Conservation (phyloP, 2,113 vertebrate genomes). For the Syngnathus floridae region DNA sequence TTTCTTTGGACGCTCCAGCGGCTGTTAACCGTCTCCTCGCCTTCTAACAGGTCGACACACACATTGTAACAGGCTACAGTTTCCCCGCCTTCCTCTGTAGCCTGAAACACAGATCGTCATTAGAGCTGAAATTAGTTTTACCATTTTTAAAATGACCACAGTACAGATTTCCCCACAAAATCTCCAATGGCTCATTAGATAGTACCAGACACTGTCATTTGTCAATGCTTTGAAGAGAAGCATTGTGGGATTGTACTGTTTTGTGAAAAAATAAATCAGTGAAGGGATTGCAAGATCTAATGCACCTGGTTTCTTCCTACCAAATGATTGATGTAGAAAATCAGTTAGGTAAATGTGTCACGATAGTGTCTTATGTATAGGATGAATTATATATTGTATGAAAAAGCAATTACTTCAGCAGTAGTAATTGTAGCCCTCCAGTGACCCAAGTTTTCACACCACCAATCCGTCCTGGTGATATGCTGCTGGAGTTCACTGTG, state of each 20-base stretch:
- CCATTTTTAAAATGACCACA: neutral
- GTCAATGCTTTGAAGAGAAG: neutral
- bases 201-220: neutral
- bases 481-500: conserved; percentile 88
- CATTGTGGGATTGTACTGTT: neutral
- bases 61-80: conserved; percentile 89
- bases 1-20: conserved; percentile 89
- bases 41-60: conserved; percentile 81
- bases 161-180: neutral
- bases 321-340: neutral
- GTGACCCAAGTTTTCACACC: conserved; percentile 93
- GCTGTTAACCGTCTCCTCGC: conserved; percentile 76
- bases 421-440: conserved; percentile 85
- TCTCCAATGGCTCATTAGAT: neutral
- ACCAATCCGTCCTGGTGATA: conserved; percentile 92
- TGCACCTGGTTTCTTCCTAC: neutral
- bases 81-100: conserved; percentile 90
- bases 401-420: conserved; percentile 74
- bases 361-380: neutral
- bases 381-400: neutral
- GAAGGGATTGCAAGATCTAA: neutral
- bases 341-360: neutral
- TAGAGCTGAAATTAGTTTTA: neutral
- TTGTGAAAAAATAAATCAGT: neutral
- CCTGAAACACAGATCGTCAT: conserved; percentile 58